Base-by-base conservation (phyloP, 2,113 vertebrate species). In the Abramis brama region DNA sequence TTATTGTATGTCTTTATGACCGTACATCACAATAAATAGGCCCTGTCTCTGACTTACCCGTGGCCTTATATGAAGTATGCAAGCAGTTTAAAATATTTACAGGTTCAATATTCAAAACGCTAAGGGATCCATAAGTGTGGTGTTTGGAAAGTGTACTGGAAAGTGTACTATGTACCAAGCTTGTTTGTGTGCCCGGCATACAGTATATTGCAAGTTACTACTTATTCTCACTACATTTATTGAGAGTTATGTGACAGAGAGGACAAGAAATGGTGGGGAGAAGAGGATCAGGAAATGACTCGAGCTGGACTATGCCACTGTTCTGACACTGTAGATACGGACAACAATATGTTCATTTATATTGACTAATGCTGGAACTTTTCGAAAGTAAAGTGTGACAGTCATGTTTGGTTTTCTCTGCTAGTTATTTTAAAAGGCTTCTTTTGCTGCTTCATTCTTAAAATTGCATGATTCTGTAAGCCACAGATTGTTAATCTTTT, bases 401-500 rank as follows among this genome's bases (percentile, higher is more conserved):
- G 19, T 57, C 5, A 7, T 21, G 52, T 55, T 55, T 55, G 15
- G 52, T 55, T 55, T 55, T 55, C 17, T 55, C 52, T 21, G 17
- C 55, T 57, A 57, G 55, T 21, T 21, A 57, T 57, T 57, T 57
- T 57, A 36, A 68, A 68, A 68, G 3, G 30, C 30, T 8, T 68
- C 1, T 68, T 70, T 70, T 21, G 7, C 15, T 36, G 8, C 19
- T 23, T 70, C 5, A 39, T 39, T 39, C 1, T 21, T 70, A 10
- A 17, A 2, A 52, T 52, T 52, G 50, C 15, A 36, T 70, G 33
- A 21, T 19, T 43, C 3, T 71, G 33, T 23, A 12, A 36, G 68
- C 43, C 52, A 74, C 66, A 73, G 57, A 83, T 82, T 52, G 10
- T 84, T 2, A 79, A 33, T 45, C n/a, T 39, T 19, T 43, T 76